A percentile compares a stretch with the other conserved stretches of the same genome.
Conservation (phyloP, 2,113 vertebrate genomes). For the Leuciscus idus region DNA sequence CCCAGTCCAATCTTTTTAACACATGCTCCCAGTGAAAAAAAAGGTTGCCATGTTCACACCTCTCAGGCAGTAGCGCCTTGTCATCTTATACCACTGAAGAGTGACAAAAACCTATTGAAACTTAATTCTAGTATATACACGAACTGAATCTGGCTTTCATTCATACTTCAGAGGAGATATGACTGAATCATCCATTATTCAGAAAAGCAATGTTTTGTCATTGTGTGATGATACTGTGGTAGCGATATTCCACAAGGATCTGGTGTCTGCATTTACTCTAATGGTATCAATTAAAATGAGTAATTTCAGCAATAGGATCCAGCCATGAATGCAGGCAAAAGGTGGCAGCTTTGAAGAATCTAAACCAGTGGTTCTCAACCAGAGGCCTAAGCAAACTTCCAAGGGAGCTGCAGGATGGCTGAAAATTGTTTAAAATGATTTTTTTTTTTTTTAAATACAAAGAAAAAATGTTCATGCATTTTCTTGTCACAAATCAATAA, state of each 20-base stretch:
- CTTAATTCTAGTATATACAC: neutral
- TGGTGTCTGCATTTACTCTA: constrained; percentile 9
- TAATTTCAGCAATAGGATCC: neutral
- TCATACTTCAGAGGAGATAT: neutral
- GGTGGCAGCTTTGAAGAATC: neutral
- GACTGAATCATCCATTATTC: neutral
- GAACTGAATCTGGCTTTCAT: neutral
- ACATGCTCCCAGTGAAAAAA: neutral
- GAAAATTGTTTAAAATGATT: no score
- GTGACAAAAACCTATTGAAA: neutral
- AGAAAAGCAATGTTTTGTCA: neutral
- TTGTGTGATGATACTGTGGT: neutral
- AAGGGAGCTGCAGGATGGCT: no score
- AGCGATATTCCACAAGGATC: neutral
- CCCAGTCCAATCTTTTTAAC: neutral
- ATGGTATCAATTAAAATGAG: neutral
- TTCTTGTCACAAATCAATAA: no score
- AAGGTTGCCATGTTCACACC: neutral
- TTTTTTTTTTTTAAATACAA: no score
- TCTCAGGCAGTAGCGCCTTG: neutral
- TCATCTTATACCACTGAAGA: neutral
- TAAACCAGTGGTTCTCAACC: neutral
- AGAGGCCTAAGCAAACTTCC: neutral
- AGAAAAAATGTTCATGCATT: no score
- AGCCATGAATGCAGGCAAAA: neutral